phyloP scores from a whole-genome alignment of 64 coral and sea anemone species.

The Porites australiensis region DNA sequence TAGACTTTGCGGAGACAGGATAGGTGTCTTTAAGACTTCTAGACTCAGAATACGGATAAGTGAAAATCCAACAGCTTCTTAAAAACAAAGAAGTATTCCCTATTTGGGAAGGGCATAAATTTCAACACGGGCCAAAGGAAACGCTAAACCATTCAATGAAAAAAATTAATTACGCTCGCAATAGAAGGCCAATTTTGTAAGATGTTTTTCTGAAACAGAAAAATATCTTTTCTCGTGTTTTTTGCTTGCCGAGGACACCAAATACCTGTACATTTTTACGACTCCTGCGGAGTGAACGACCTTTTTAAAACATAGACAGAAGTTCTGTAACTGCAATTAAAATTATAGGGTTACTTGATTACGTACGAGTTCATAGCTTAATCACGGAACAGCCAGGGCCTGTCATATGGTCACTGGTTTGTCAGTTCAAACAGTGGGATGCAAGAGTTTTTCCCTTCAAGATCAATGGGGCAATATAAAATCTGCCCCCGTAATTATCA shows the following conservation, averaged over 20 bases:
- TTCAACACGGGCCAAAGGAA: conserved; percentile 27
- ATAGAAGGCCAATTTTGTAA: conserved; percentile 28
- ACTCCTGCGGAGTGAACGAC: conserved; percentile 29
- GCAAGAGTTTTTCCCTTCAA: neutral
- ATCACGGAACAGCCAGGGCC: conserved; percentile 22
- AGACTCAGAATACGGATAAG: conserved; percentile 52
- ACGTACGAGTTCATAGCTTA: conserved; percentile 7
- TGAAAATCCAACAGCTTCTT: conserved; percentile 34
- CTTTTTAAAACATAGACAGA: conserved; percentile 68
- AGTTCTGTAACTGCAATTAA: conserved; percentile 75
- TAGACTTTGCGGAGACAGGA: conserved; percentile 36
- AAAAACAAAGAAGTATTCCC: conserved; percentile 27
- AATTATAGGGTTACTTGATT: conserved; percentile 79
- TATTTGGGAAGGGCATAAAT: neutral
- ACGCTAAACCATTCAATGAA: conserved; percentile 32
- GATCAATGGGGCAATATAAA: neutral
- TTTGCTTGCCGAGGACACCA: conserved; percentile 33
- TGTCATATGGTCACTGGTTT: conserved; percentile 17
- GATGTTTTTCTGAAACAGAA: neutral
- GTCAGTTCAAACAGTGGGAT: neutral
- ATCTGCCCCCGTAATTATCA: neutral
- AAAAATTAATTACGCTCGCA: conserved; percentile 25
- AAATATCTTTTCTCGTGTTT: conserved; percentile 9
- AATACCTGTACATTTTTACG: conserved; percentile 24
- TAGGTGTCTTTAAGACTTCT: conserved; percentile 42